Percentiles rank a stretch among this genome's conserved stretches.
Evolutionary conservation across 2,888 invertebrate genomes (phyloP).

Genomic region (Artemia sinica): DNA sequence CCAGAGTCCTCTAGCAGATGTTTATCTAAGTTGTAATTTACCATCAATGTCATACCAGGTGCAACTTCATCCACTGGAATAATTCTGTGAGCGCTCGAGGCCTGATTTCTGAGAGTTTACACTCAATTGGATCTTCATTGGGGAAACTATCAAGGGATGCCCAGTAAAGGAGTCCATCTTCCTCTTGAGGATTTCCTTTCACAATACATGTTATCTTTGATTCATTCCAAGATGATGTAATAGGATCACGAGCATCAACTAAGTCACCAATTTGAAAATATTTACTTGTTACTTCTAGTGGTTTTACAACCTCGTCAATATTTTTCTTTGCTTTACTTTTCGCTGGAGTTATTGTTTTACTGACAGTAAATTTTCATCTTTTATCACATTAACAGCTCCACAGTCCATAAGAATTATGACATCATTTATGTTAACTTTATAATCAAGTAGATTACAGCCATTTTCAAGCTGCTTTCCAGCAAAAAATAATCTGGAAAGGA

Average conservation of each 20-base stretch:
- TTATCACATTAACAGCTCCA: conserved; percentile 27
- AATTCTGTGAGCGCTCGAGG: conserved; percentile 45
- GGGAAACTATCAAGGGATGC: conserved; percentile 11
- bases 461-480: conserved; percentile 43
- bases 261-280: conserved; percentile 39
- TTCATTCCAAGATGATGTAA: conserved; percentile 55
- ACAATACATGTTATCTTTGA: conserved; percentile 41
- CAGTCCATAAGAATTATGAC: conserved; percentile 49
- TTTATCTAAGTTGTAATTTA: conserved; percentile 54
- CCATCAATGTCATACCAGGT: conserved; percentile 45
- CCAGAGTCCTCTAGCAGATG: conserved; percentile 51
- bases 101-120: conserved; percentile 37
- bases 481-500: conserved; percentile 15
- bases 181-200: conserved; percentile 23
- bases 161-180: conserved; percentile 27
- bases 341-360: not conserved
- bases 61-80: conserved; percentile 40
- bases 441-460: conserved; percentile 54
- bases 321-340: conserved; percentile 14
- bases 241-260: conserved; percentile 45
- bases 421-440: conserved; percentile 54
- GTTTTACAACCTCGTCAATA: conserved; percentile 13
- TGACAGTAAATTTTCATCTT: conserved; percentile 16
- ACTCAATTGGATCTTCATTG: conserved; percentile 16
- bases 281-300: conserved; percentile 22